phyloP scores from a whole-genome alignment of 2,113 vertebrate species.

The Notothenia coriiceps region DNA sequence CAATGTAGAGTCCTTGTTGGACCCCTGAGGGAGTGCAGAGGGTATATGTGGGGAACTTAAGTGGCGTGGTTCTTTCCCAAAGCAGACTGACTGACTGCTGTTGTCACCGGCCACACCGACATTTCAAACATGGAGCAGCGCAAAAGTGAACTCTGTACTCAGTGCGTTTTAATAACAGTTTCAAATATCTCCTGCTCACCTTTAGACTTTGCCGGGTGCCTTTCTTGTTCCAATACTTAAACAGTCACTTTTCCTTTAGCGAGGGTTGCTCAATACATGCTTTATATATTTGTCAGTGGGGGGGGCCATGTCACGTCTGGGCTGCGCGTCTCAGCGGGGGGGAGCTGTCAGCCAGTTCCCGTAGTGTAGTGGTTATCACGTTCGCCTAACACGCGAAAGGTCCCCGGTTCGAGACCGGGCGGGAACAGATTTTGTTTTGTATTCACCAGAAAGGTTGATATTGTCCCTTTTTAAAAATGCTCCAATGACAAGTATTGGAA shows the following conservation, averaged over 20 bases:
- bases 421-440: slow-evolving; percentile 33
- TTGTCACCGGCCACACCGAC: not conserved
- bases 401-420: slow-evolving; percentile 87
- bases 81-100: slow-evolving; percentile 6
- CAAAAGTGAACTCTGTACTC: slow-evolving; percentile 19
- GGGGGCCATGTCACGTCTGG: too few species aligned
- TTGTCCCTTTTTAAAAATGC: not conserved
- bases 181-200: not conserved
- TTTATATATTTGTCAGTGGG: not conserved
- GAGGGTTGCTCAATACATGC: not conserved
- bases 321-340: too few species aligned
- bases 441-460: too few species aligned
- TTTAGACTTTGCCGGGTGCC: too few species aligned
- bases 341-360: slow-evolving; percentile 37
- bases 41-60: slow-evolving; percentile 21
- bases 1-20: slow-evolving; percentile 28
- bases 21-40: slow-evolving; percentile 4
- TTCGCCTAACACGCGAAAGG: slow-evolving; percentile 88
- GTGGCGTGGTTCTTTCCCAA: slow-evolving; percentile 21
- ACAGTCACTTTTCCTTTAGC: not conserved
- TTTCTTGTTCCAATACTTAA: too few species aligned
- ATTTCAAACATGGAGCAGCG: not conserved
- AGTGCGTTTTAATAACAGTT: slow-evolving; percentile 5
- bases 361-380: slow-evolving; percentile 94
- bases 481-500: slow-evolving; percentile 47